Evolutionary conservation across 2,888 invertebrate species (phyloP).

Genomic region (Neria commutata): DNA sequence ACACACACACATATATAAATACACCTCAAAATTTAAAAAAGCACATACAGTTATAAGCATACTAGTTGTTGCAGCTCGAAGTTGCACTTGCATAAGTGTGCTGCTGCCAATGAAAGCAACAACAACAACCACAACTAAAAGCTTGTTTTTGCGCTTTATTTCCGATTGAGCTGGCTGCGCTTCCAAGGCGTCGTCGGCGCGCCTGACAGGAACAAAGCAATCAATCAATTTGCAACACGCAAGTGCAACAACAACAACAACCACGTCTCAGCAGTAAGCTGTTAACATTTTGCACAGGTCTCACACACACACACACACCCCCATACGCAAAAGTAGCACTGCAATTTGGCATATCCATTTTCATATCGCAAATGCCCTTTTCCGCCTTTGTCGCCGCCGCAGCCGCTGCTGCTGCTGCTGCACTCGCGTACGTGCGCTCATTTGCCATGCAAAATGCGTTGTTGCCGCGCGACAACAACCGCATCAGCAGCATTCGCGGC

Average conservation of each 20-base stretch:
- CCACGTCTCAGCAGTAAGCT: slow-evolving; percentile 40
- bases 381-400: neutral
- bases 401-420: neutral
- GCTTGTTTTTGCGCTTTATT: neutral
- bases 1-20: no score
- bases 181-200: neutral
- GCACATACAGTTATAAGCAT: no score
- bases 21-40: no score
- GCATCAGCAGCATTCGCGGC: no score
- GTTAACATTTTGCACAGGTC: neutral
- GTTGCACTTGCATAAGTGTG: no score
- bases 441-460: slow-evolving; percentile 43
- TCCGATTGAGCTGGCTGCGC: neutral
- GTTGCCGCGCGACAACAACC: no score
- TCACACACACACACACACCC: neutral
- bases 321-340: slow-evolving; percentile 41
- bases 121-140: neutral
- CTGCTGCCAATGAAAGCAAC: neutral
- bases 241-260: slow-evolving; percentile 48
- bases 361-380: slow-evolving; percentile 25
- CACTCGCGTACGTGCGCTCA: slow-evolving; percentile 29
- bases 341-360: slow-evolving; percentile 47
- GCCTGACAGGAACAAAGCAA: slow-evolving; percentile 43
- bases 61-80: no score
- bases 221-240: slow-evolving; percentile 42